Base-by-base conservation (phyloP, 92 coral and sea anemone species). In the Parazoanthus atlanticus region DNA sequence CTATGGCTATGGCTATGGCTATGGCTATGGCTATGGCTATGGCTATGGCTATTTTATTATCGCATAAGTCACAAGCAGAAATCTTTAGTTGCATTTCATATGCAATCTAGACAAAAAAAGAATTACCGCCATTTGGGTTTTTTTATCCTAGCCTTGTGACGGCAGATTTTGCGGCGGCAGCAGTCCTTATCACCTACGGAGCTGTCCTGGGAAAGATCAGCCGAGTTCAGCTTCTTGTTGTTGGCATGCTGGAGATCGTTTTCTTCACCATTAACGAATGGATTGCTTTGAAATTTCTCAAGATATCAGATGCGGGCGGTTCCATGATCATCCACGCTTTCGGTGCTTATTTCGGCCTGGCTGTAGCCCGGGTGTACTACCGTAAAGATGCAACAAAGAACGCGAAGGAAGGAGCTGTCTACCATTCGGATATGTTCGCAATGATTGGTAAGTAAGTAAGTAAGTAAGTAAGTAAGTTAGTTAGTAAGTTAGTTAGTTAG, bases 171-270 rank as follows among this genome's bases (percentile, higher is more conserved):
- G 93, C 95, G 5, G 95, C 95, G 6, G 95, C 95, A 21, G 81
- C 93, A 0, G 95, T 93, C 13, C 93, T 93, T 2, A 93, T 93
- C 86, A 93, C 95, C 12, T 93, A 85, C 67, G 95, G 95, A 74
- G 95, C 89, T 34, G 93, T 93, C 61, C 90, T 93, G 64, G 96
- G 96, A 25, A 93, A 91, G 85, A 94, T 93, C 74, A 93, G 94
- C 80, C 96, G 94, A 13, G 84, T 93, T 43, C 96, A 93, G 80
- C 79, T 93, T 61, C 79, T 93, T 61, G 85, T 93, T 86, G 89
- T 93, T 85, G 93, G 95, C 32, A 76, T 89, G 58, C 85, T 93
- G 5, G 95, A 93, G 67, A 74, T 93, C 13, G 58, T 93, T 25
- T 88, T 93, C 81, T 93, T 87, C 38, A 84, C 92, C 58, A 88